Evolutionary conservation across 2,113 vertebrate genomes (phyloP).

Genomic region (Lasiurus cinereus): DNA sequence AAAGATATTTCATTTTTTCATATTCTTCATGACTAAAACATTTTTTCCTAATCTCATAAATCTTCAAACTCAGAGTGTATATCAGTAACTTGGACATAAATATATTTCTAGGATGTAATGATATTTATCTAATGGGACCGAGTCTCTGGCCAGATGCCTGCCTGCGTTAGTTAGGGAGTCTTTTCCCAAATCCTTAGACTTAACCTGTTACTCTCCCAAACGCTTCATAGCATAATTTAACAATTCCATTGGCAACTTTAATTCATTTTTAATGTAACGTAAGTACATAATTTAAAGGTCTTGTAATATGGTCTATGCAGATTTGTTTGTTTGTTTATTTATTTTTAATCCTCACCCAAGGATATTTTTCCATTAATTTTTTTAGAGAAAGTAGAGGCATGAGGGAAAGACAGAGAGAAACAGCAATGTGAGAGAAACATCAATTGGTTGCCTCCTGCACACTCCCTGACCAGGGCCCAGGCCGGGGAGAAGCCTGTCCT

Average conservation of each 20-base stretch:
- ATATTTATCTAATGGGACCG: slow-evolving; percentile 62
- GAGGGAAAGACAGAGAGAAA: too few species aligned
- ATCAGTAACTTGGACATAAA: slow-evolving; percentile 66
- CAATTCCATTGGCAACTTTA: not conserved
- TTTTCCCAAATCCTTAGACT: slow-evolving; percentile 6
- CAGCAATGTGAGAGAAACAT: too few species aligned
- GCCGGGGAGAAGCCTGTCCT: too few species aligned
- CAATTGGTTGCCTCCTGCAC: too few species aligned
- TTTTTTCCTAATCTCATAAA: slow-evolving; percentile 74
- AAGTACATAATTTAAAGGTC: slow-evolving; percentile 9
- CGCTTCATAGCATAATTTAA: not conserved
- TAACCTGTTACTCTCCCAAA: slow-evolving; percentile 40
- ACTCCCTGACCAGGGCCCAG: too few species aligned
- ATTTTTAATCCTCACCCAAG: too few species aligned
- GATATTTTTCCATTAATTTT: too few species aligned
- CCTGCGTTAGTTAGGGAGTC: not conserved
- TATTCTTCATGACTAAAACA: slow-evolving; percentile 61
- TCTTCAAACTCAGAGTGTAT: slow-evolving; percentile 58
- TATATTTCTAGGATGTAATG: slow-evolving; percentile 63
- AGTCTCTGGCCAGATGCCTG: slow-evolving; percentile 56
- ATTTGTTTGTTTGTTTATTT: not conserved
- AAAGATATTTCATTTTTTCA: slow-evolving; percentile 63
- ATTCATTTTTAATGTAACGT: slow-evolving; percentile 16
- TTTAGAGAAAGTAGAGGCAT: too few species aligned
- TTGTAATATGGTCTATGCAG: not conserved